Evolutionary conservation across 53 echinoderm and acorn worm species (phyloP), one percentile per base, ranked within the genome.

Genomic region (Zoroaster sp.): DNA sequence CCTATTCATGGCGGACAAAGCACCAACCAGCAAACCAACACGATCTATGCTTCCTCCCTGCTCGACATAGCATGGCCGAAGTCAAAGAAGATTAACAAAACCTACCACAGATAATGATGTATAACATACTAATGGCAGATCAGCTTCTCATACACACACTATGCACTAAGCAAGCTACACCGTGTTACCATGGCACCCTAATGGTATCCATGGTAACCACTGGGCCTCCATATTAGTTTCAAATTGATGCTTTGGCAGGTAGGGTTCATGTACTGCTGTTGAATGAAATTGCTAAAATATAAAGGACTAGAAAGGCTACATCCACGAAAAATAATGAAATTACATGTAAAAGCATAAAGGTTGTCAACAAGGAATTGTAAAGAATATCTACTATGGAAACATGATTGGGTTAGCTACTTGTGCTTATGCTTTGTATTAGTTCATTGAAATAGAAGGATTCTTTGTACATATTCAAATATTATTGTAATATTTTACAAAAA

Each of bases 181-280:
- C 49, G 5, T 40, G 85, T 85, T 85, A 70, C 85, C 85, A 85
- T 49, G 85, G 45, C 51, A 49, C 69, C 85, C 51, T 66, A 70
- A 42, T 66, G 71, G 85, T 85, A 69, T 35, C 71, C 71, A 12
- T 71, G 85, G 85, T 25, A 85, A 85, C 85, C 49, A 17, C 49
- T 20, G 70, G 32, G 83, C 68, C 68, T 83, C 83, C 83, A 68
- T 83, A 83, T 83, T 83, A 68, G 67, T 83, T 83, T 83, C 68
- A 83, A 43, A 67, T 31, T 38, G 66, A 80, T 59, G 80, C 12
- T 39, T 33, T 35, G 17, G 18, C 46, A 8, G 11, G 20, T 34
- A 9, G 78, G n/a, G 54, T 79, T 36, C 21, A 6, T 37, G 37
- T 20, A 39, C 42, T 30, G 63, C 54, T n/a, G 54, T 53, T 38